Percentiles rank a stretch among this genome's conserved stretches.
Conservation (phyloP, 2,113 vertebrate species). For the Circaetus gallicus region DNA sequence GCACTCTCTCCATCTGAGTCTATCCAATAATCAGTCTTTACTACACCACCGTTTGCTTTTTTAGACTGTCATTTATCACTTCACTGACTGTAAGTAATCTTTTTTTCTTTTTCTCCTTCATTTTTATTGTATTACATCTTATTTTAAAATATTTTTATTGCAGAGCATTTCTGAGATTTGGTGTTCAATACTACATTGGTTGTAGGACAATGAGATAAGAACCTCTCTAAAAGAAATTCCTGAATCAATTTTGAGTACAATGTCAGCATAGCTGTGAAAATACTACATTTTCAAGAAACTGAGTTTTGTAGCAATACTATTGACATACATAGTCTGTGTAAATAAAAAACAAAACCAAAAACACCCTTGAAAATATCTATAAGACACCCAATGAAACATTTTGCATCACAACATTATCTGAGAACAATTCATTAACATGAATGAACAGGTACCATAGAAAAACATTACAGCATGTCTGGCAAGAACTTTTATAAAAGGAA, state of each 20-base stretch:
- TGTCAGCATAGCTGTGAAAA: not conserved
- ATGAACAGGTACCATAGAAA: not conserved
- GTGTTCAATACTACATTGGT: not conserved
- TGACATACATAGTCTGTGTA: not conserved
- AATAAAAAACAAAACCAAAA: not conserved
- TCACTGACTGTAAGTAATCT: not conserved
- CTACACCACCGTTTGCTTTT: not conserved
- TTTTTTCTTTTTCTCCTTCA: not conserved
- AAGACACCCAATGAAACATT: not conserved
- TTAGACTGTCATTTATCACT: not conserved
- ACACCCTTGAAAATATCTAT: not conserved
- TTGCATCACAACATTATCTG: not conserved
- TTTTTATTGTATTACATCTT: not conserved
- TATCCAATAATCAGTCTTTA: not conserved
- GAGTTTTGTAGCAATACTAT: not conserved
- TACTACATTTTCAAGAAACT: not conserved
- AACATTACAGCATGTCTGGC: not conserved
- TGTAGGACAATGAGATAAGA: not conserved
- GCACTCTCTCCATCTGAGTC: no score
- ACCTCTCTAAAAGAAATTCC: not conserved
- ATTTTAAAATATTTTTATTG: not conserved
- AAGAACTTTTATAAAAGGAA: not conserved
- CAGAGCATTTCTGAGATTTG: not conserved
- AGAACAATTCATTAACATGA: not conserved
- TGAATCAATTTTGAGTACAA: not conserved